phyloP scores from a whole-genome alignment of 2,113 vertebrate genomes.

The Paradoxurus hermaphroditus region DNA sequence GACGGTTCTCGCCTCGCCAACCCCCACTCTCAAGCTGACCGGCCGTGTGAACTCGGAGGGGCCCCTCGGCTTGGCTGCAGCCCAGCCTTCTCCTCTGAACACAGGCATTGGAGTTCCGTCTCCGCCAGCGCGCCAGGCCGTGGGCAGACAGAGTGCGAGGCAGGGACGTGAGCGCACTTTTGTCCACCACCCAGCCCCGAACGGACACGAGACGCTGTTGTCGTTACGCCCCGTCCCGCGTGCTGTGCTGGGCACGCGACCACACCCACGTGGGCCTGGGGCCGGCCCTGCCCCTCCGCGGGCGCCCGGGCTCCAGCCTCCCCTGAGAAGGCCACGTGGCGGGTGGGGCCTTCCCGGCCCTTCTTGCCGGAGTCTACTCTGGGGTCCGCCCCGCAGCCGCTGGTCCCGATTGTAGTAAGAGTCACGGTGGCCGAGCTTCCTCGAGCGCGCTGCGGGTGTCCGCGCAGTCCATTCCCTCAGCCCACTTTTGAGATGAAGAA shows the following conservation, averaged over 20 bases:
- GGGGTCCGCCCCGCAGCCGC: not conserved
- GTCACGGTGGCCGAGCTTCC: accelerated
- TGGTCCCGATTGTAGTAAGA: accelerated
- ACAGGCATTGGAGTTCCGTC: accelerated
- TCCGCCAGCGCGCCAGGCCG: not conserved
- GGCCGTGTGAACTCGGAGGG: accelerated
- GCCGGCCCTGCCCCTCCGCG: not conserved
- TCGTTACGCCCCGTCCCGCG: accelerated
- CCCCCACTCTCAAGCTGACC: not conserved
- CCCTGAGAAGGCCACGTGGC: not conserved
- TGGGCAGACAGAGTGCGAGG: not conserved
- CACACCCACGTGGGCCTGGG: accelerated
- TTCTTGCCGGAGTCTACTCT: not conserved
- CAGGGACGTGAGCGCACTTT: accelerated
- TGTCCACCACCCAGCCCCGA: not conserved
- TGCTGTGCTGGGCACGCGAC: not conserved
- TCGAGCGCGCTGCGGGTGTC: accelerated
- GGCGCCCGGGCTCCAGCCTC: not conserved
- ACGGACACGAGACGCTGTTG: not conserved
- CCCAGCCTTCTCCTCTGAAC: not conserved
- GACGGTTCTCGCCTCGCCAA: accelerated
- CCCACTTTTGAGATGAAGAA: not conserved
- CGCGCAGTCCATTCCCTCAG: not conserved
- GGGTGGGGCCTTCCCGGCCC: not conserved
- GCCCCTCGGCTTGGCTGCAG: accelerated